These are phyloP conservation scores for Calidris pugnax DNA, from an alignment of 2,113 vertebrate genomes.

Conservation along the genomic window DNA sequence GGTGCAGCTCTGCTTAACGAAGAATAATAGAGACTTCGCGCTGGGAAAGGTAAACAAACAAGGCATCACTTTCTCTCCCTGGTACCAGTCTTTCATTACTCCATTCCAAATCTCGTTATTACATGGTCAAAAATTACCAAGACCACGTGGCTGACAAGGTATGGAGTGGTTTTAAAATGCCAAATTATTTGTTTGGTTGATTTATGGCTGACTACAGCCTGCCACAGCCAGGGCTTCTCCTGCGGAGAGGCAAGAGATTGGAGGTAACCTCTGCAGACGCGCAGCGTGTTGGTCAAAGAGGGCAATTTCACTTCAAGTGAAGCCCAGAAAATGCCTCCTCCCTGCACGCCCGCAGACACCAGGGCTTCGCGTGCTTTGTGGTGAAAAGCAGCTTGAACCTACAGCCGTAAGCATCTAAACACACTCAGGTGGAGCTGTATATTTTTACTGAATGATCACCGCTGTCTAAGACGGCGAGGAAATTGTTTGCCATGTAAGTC, in stretches of 20 bases:
- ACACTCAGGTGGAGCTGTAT: slow-evolving; percentile 63
- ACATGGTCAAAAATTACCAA: background rate
- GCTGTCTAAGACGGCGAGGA: slow-evolving; percentile 82
- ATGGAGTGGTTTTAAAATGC: background rate
- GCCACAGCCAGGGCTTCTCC: background rate
- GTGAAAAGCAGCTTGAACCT: background rate
- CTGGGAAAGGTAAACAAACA: background rate
- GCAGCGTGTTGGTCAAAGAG: background rate
- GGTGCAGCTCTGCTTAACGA: background rate
- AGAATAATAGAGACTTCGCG: background rate
- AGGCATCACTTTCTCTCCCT: background rate
- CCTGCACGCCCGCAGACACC: background rate
- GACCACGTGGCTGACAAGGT: background rate
- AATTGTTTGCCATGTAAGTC: slow-evolving; percentile 66
- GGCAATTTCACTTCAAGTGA: background rate
- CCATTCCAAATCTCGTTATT: background rate
- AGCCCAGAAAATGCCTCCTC: background rate
- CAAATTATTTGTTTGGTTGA: background rate
- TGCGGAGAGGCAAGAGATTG: rapidly evolving
- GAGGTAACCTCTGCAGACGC: background rate
- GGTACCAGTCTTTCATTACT: background rate
- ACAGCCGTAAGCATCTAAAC: background rate
- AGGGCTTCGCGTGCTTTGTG: background rate
- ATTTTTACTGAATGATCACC: slow-evolving; percentile 88
- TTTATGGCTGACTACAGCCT: background rate